Conservation (phyloP, 92 coral and sea anemone genomes). For the Desmophyllum pertusum region DNA sequence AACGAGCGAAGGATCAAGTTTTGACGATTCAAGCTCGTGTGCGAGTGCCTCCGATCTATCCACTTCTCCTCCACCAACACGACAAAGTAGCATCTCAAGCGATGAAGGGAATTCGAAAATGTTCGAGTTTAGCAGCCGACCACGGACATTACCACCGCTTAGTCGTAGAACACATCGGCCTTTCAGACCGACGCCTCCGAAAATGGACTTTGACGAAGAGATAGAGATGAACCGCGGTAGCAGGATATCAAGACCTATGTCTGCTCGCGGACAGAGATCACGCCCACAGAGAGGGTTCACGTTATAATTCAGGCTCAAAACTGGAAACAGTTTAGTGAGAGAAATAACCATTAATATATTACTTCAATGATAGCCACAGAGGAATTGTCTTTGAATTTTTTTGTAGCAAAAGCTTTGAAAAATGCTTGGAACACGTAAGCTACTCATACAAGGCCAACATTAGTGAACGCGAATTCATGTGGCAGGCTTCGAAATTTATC, state of each 20-base stretch:
- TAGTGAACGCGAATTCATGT: neutral
- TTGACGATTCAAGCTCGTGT: slow-evolving; percentile 66
- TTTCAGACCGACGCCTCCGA: slow-evolving; percentile 57
- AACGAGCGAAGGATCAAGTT: slow-evolving; percentile 52
- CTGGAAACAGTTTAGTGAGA: neutral
- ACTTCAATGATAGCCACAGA: neutral
- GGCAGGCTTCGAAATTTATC: neutral
- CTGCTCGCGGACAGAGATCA: slow-evolving; percentile 82
- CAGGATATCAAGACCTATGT: slow-evolving; percentile 67
- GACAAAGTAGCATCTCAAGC: slow-evolving; percentile 51
- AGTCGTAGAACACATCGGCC: slow-evolving; percentile 63
- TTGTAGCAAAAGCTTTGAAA: neutral
- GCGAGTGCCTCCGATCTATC: slow-evolving; percentile 60
- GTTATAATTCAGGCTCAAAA: slow-evolving; percentile 26
- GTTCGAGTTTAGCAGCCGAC: slow-evolving; percentile 45
- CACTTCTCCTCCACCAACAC: slow-evolving; percentile 71
- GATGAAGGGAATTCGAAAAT: slow-evolving; percentile 50
- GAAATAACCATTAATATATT: neutral
- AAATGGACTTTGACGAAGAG: slow-evolving; percentile 46
- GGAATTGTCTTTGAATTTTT: neutral
- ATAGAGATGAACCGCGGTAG: slow-evolving; percentile 33
- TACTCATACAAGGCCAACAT: neutral
- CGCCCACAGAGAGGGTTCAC: slow-evolving; percentile 58
- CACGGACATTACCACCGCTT: slow-evolving; percentile 33
- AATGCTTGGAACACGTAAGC: neutral